A percentile compares a stretch with the other conserved stretches of the same genome.
Evolutionary conservation across 2,888 invertebrate species (phyloP).

Genomic region (Eulithis prunata): DNA sequence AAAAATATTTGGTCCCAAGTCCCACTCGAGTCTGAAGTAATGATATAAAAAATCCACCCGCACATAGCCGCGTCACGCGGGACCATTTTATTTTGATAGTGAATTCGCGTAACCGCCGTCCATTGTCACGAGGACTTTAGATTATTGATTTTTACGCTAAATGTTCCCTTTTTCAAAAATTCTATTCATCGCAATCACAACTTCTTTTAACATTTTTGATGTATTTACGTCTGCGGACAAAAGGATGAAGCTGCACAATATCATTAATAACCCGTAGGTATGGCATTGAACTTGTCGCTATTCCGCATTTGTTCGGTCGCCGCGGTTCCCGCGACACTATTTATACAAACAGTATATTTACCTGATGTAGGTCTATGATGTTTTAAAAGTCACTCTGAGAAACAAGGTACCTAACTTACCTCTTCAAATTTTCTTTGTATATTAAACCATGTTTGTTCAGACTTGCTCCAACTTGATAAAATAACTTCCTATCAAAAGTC

Average conservation of each 20-base stretch:
- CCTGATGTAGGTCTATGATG: no score
- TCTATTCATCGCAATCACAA: constrained; percentile 77
- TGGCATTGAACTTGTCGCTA: constrained; percentile 72
- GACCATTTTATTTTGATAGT: constrained; percentile 79
- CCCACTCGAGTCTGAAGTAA: constrained; percentile 61
- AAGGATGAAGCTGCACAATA: constrained; percentile 65
- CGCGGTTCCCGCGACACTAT: not conserved
- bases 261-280: constrained; percentile 78
- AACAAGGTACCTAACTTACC: no score
- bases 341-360: not conserved
- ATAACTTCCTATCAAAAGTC: no score
- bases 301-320: constrained; percentile 41
- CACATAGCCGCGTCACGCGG: constrained; percentile 68
- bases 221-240: constrained; percentile 68
- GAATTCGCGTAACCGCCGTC: constrained; percentile 75
- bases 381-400: no score
- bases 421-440: no score
- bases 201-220: constrained; percentile 74
- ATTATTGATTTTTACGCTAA: constrained; percentile 84
- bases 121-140: constrained; percentile 73
- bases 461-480: no score
- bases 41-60: constrained; percentile 78
- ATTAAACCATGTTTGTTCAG: no score
- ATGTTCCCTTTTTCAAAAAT: constrained; percentile 75
- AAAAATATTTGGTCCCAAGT: not conserved